Base-by-base conservation (phyloP, 2,888 invertebrate genomes). In the Capitulum mitella region DNA sequence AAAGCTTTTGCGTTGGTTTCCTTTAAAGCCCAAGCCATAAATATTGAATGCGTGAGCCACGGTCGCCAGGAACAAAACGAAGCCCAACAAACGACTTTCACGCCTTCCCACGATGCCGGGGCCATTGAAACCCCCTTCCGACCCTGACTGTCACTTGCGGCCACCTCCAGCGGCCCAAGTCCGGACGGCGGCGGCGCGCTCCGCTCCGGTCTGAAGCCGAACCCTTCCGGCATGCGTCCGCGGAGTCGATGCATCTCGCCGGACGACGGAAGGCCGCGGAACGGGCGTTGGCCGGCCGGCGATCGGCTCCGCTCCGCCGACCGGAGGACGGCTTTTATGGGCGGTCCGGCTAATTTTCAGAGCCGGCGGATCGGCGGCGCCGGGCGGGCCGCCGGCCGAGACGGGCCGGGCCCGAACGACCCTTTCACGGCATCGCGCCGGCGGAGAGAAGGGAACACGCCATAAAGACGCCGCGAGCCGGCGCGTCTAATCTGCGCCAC, bases 341-440 rank as follows among this genome's bases (percentile, higher is more conserved):
- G 32, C 64, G 34, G 64, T 64, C 64, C 34, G 64, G 64, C 64
- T 64, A 64, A 64, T 64, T 64, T 64, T 64, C 32, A 64, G 64
- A 34, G 64, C 34, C 64, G 64, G 19, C 64, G 64, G 34, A 19
- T 6, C 34, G 64, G 64, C 16, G 34, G 10, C 3, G 64, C n/a
- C 10, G n/a, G n/a, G 58, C 29, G n/a, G 58, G 10, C n/a, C n/a
- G n/a, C 10, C 58, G n/a, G 58, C 58, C 58, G 58, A 26, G n/a
- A n/a, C 58, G n/a, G n/a, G 12, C 10, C 58, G 58, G 1, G 22
- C 22, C 26, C 51, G 58, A 22, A 29, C 64, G 64, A 40, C 70
- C 70, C 70, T 70, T 70, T 70, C 70, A 70, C 70, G 70, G 40
- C 37, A 10, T 3, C 40, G 40, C 70, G 40, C 22, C 26, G 14